These are phyloP conservation scores for Cydia pomonella DNA, from an alignment of 1,140 invertebrate species.

Conservation along the genomic window DNA sequence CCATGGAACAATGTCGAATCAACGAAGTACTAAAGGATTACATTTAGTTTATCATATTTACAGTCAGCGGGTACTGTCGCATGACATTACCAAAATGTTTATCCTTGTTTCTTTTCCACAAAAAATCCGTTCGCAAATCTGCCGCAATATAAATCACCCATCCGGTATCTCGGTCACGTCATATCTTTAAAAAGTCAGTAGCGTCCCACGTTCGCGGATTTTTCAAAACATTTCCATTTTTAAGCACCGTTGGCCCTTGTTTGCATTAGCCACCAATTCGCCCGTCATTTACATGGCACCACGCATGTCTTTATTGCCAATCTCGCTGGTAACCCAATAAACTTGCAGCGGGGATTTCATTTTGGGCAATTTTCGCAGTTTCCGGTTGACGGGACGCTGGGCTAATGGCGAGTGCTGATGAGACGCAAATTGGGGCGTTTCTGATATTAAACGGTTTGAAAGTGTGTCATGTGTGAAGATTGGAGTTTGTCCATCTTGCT, in stretches of 20 bases:
- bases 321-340: constrained; percentile 57
- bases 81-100: neutral
- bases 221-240: constrained; percentile 29
- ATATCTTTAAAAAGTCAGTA: neutral
- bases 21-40: too few species aligned
- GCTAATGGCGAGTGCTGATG: constrained; percentile 21
- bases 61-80: neutral
- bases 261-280: constrained; percentile 45
- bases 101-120: neutral
- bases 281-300: constrained; percentile 45
- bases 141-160: constrained; percentile 4
- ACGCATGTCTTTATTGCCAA: constrained; percentile 52
- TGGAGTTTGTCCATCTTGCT: neutral
- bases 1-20: too few species aligned
- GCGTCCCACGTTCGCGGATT: neutral
- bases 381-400: constrained; percentile 36
- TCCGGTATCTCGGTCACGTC: constrained; percentile 10
- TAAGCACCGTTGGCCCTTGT: constrained; percentile 36
- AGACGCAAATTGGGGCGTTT: constrained; percentile 17
- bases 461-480: neutral
- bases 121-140: neutral
- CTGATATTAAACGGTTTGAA: constrained; percentile 20
- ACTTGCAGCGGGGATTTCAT: constrained; percentile 55
- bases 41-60: neutral
- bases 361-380: constrained; percentile 55